Evolutionary conservation across 2,888 invertebrate genomes (phyloP), one percentile per base, ranked within the genome.

Genomic region (Temnothorax rugatulus): DNA sequence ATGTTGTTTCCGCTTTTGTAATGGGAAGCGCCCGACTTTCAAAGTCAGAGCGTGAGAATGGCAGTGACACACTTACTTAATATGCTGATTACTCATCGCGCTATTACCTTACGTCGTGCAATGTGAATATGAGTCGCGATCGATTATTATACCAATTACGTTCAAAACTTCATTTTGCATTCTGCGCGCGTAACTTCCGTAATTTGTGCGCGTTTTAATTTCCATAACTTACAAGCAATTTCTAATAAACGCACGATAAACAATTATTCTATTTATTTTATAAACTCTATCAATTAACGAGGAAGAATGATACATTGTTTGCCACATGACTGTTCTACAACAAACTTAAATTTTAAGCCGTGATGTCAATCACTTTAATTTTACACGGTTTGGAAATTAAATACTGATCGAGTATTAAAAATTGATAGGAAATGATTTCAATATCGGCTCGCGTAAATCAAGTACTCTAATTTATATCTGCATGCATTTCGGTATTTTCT

Each of bases 31-130:
- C 68, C 77, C 64, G 83, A 83, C 83, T 64, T 83, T 86, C 59
- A 59, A 79, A 71, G 79, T 81, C 76, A 84, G 90, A 90, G 86
- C 91, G 92, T 92, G 91, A 83, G 91, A 92, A 90, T 86, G 88
- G 84, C 86, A 89, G 86, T 91, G 91, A 91, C 91, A 91, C 75
- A 91, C 89, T 90, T 90, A 82, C 85, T 84, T 86, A 81, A 84
- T 89, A 86, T 71, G 59, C 64, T 71, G 71, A 79, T 79, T 79
- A 71, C 71, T 71, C 79, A 79, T 69, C 29, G 54, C 68, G 41
- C 75, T 25, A 63, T 11, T 75, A 66, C 18, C n/a, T 66, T 64
- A 76, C 38, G 50, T 76, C 59, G 34, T 25, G 41, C 41, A 4
- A 15, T 47, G 47, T 47, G 54, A 29, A 71, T 74, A 79, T 63